Evolutionary conservation across 1,140 invertebrate species (phyloP), one percentile per base, ranked within the genome.

Genomic region (Zophobas morio): DNA sequence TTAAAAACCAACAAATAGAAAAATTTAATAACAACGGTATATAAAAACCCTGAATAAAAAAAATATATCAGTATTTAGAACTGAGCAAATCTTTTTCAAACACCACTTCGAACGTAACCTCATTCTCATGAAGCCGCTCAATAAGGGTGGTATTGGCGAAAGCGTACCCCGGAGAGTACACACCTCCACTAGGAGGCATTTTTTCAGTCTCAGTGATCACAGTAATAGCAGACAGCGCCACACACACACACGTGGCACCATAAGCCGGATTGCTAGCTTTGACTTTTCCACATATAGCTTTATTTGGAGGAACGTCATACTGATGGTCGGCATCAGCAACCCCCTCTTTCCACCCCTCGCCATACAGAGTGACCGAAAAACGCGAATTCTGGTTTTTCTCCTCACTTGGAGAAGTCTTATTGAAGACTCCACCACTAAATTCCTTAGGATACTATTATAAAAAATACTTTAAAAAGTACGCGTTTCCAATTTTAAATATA

Each of bases 331-430:
- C 86, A 78, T 93, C 90, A 4, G 88, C 78, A 49, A 92, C 84
- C 75, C 91, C 90, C 54, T 91, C 91, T 76, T 90, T 90, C 95
- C 96, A 98, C 0, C 97, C 97, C 60, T 89, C 85, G 0, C 93
- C 95, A 82, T 92, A 87, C 74, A 97, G 89, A 36, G 89, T 92
- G 77, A 96, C 87, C 3, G 87, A 88, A 81, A 96, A 96, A 40
- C 87, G 86, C 0, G 88, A 85, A 0, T 90, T 90, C 66, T 94
- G 88, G 84, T 93, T 89, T 0, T 85, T 85, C 70, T 92, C 90
- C 66, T 90, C 89, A 2, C 88, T 87, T n/a, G 95, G 94, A 5
- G 93, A 93, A 66, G 92, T 89, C 54, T 89, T 90, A 32, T 90
- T 92, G 2, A 93, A 89, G 2, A 89, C 82, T 1, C 96, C 96